Percentiles rank a stretch among this genome's conserved stretches.
These are phyloP conservation scores for Rhagium mordax DNA, from an alignment of 2,888 invertebrate genomes.

Conservation along the genomic window DNA sequence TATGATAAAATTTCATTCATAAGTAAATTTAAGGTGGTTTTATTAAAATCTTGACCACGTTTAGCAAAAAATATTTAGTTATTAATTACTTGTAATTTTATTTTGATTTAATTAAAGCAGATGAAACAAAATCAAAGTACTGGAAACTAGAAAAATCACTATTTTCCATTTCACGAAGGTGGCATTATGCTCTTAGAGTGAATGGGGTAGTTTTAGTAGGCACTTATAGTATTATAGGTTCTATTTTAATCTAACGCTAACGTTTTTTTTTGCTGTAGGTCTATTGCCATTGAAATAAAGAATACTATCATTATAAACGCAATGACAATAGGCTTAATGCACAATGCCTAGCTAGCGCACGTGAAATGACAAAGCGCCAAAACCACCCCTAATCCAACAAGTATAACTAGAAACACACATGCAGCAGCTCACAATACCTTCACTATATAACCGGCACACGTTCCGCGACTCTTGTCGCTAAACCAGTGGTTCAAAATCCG, in stretches of 20 bases:
- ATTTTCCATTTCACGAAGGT: not conserved
- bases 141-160: not conserved
- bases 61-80: no score
- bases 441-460: constrained; percentile 65
- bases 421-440: constrained; percentile 59
- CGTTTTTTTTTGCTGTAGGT: constrained; percentile 55
- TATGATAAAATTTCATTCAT: not conserved
- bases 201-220: constrained; percentile 16
- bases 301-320: constrained; percentile 67
- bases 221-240: constrained; percentile 40
- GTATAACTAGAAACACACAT: constrained; percentile 69
- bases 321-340: constrained; percentile 64
- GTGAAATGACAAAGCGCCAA: constrained; percentile 68
- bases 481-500: constrained; percentile 43
- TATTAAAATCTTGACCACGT: no score
- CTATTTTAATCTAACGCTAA: constrained; percentile 48
- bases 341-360: constrained; percentile 64
- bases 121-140: no score
- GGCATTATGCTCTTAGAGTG: not conserved
- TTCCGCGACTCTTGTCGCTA: constrained; percentile 54
- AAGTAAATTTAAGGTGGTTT: not conserved
- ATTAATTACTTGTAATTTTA: no score
- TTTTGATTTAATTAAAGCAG: no score
- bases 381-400: constrained; percentile 70
- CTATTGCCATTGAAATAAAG: constrained; percentile 60